Percentiles rank a stretch among this genome's conserved stretches.
These are phyloP conservation scores for Aporophyla lueneburgensis DNA, from an alignment of 2,888 invertebrate genomes.

Conservation along the genomic window DNA sequence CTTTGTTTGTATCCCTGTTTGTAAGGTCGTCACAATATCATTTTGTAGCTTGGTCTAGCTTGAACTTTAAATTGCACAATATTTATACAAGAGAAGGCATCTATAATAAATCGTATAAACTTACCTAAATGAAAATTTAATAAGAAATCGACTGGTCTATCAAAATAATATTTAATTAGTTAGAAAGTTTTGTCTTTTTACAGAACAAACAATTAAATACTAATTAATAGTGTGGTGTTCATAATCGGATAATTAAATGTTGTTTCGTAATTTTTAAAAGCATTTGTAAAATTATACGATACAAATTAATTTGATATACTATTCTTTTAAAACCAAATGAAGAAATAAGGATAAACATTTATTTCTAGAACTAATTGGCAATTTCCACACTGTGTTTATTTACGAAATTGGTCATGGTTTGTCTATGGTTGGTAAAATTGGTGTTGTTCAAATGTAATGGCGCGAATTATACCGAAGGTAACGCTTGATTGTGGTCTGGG, in stretches of 20 bases:
- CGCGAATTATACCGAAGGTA: constrained; percentile 54
- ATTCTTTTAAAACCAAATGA: constrained; percentile 1
- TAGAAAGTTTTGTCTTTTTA: constrained; percentile 1
- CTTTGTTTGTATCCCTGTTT: constrained; percentile 41
- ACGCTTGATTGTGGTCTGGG: constrained; percentile 58
- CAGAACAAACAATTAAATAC: neutral
- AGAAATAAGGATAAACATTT: constrained; percentile 29
- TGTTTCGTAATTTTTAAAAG: neutral
- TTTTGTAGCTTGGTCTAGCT: constrained; percentile 34
- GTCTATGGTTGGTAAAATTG: constrained; percentile 40
- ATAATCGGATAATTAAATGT: neutral
- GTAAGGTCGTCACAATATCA: constrained; percentile 59
- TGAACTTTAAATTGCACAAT: constrained; percentile 59
- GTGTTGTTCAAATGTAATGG: constrained; percentile 38
- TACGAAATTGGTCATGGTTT: constrained; percentile 41
- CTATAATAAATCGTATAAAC: constrained; percentile 14
- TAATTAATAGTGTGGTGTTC: neutral
- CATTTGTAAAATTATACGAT: neutral
- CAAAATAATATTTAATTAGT: neutral
- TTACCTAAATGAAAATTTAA: constrained; percentile 13
- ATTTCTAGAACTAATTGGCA: constrained; percentile 44
- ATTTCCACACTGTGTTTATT: constrained; percentile 25
- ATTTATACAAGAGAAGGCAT: constrained; percentile 49
- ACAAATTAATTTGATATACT: constrained; percentile 3
- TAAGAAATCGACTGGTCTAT: neutral